Percentiles rank a stretch among this genome's conserved stretches.
Evolutionary conservation across 2,113 vertebrate genomes (phyloP).

Genomic region (Hypanus sabinus): DNA sequence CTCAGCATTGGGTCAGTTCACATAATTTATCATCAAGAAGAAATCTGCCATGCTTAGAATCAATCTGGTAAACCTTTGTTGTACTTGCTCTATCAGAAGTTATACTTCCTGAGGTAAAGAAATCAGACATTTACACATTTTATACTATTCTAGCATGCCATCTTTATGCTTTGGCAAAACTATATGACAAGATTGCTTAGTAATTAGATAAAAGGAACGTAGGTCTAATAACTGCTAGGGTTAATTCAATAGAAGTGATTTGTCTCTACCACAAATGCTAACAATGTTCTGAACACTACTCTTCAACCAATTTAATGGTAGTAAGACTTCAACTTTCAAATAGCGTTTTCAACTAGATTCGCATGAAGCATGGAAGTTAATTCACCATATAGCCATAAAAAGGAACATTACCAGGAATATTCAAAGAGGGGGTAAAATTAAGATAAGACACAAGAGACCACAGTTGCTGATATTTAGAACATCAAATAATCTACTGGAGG

Average conservation of each 20-base stretch:
- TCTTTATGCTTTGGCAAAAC: not conserved
- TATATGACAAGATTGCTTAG: not conserved
- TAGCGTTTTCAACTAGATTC: not conserved
- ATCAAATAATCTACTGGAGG: too few species aligned
- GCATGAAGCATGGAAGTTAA: not conserved
- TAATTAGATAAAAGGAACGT: not conserved
- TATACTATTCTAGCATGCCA: too few species aligned
- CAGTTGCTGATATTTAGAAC: too few species aligned
- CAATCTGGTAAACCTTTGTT: too few species aligned
- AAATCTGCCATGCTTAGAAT: too few species aligned
- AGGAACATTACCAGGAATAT: not conserved
- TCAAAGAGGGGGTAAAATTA: not conserved
- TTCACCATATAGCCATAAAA: not conserved
- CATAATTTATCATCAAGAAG: too few species aligned
- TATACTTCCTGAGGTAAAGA: too few species aligned
- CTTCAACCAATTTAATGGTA: not conserved
- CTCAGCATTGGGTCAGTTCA: too few species aligned
- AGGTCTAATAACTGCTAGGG: not conserved
- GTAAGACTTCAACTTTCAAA: not conserved
- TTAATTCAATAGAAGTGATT: not conserved
- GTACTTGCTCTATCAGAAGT: too few species aligned
- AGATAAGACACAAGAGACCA: too few species aligned
- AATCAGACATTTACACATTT: too few species aligned
- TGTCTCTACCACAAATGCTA: not conserved
- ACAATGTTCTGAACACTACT: not conserved